These are phyloP conservation scores for Pyrrhopygopsis socrates DNA, from an alignment of 2,888 invertebrate species.

Conservation along the genomic window DNA sequence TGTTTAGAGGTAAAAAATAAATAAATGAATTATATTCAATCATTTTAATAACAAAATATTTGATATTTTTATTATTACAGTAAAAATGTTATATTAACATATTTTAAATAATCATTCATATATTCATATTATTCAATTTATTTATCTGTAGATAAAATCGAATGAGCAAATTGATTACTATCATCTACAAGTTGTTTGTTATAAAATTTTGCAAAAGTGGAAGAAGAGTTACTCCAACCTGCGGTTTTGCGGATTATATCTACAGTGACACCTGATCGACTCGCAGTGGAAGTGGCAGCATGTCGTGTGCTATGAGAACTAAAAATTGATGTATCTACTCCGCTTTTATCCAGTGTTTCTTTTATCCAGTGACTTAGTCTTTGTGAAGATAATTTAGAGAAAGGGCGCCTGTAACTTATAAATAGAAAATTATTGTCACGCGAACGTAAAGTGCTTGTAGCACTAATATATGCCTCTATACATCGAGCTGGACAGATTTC, in stretches of 20 bases:
- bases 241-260: conserved; percentile 14
- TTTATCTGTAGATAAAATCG: too few relatives aligned
- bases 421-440: not conserved
- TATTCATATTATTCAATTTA: not conserved
- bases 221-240: conserved; percentile 15
- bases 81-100: too few relatives aligned
- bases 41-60: too few relatives aligned
- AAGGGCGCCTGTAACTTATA: not conserved
- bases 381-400: conserved; percentile 13
- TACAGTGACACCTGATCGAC: not conserved
- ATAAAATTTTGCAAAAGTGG: conserved; percentile 20
- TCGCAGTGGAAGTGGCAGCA: conserved; percentile 14
- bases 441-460: conserved; percentile 3
- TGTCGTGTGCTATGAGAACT: conserved; percentile 27
- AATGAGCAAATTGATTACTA: conserved; percentile 4
- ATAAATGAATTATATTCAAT: too few relatives aligned
- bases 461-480: conserved; percentile 36
- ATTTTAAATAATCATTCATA: too few relatives aligned
- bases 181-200: conserved; percentile 13
- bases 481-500: conserved; percentile 56
- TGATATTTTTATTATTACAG: too few relatives aligned
- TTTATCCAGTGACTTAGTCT: conserved; percentile 36
- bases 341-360: not conserved
- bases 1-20: not conserved
- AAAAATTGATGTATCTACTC: conserved; percentile 16